Conservation (phyloP, 2,797 vertebrate genomes). For the Micromesistius poutassou region DNA sequence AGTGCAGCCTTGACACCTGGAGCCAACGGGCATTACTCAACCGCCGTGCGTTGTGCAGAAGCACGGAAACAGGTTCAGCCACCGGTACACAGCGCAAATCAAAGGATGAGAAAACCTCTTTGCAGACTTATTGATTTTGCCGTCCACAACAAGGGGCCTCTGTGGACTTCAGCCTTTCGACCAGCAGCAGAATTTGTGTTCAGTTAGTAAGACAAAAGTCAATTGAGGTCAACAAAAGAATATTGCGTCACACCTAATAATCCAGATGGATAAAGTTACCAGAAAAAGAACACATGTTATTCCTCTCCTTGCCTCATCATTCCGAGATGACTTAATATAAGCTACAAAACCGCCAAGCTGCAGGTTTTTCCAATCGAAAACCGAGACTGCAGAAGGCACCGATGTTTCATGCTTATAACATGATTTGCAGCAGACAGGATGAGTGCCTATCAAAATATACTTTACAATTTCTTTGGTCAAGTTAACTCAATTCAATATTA, state of each 20-base stretch:
- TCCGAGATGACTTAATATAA: not conserved
- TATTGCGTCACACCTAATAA: not conserved
- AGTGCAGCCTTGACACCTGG: conserved; percentile 47
- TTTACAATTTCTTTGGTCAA: not conserved
- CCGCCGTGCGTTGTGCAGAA: conserved; percentile 51
- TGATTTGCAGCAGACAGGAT: not conserved
- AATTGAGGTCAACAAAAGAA: not conserved
- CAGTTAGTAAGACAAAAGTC: not conserved
- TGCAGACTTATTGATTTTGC: conserved; percentile 23
- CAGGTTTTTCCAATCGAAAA: conserved; percentile 1
- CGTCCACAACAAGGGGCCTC: not conserved
- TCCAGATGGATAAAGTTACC: not conserved
- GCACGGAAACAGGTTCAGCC: conserved; percentile 32
- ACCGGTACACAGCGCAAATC: conserved; percentile 26
- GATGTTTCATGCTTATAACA: not conserved
- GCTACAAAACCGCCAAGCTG: not conserved
- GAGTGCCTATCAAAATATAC: not conserved
- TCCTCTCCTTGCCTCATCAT: not conserved
- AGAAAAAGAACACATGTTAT: not conserved
- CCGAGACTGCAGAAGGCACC: not conserved
- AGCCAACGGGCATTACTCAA: conserved; percentile 30
- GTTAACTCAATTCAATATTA: not conserved
- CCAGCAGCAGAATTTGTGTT: not conserved
- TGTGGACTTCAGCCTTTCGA: not conserved
- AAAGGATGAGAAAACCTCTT: conserved; percentile 15